These are phyloP conservation scores for Drosophila bunnanda DNA, from an alignment of 2,888 invertebrate species.

Conservation along the genomic window DNA sequence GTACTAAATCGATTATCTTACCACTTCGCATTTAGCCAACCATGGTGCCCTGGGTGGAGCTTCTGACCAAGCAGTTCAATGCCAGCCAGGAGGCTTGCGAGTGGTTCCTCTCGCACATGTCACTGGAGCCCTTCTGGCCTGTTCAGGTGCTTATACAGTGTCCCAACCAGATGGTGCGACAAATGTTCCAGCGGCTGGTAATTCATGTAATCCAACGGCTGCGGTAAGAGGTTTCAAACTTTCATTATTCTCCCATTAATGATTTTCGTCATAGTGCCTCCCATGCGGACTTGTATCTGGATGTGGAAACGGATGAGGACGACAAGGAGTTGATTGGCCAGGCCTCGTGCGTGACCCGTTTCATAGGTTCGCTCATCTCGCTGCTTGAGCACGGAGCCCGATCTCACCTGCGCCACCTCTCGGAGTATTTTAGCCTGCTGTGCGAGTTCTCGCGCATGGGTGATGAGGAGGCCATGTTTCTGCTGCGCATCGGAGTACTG, in stretches of 20 bases:
- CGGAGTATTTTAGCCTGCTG: slow-evolving; percentile 96
- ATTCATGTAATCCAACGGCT: slow-evolving; percentile 97
- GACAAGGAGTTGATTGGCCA: slow-evolving; percentile 87
- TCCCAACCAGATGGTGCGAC: slow-evolving; percentile 97
- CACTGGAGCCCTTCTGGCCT: slow-evolving; percentile 97
- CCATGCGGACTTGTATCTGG: slow-evolving; percentile 87
- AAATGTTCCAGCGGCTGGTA: slow-evolving; percentile 97
- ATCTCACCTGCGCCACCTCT: slow-evolving; percentile 93
- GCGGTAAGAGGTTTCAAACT: slow-evolving; percentile 85
- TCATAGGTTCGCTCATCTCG: slow-evolving; percentile 94
- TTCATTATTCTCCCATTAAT: background rate
- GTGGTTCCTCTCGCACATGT: slow-evolving; percentile 97
- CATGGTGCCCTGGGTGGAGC: slow-evolving; percentile 98
- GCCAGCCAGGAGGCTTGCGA: slow-evolving; percentile 94
- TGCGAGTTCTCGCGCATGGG: slow-evolving; percentile 98
- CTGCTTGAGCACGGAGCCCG: slow-evolving; percentile 95
- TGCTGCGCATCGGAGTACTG: slow-evolving; percentile 94
- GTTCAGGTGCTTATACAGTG: slow-evolving; percentile 97
- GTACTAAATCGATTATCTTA: background rate
- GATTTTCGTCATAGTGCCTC: slow-evolving; percentile 83
- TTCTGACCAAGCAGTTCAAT: slow-evolving; percentile 97
- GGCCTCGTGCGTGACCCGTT: slow-evolving; percentile 95
- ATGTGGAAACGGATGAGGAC: slow-evolving; percentile 85
- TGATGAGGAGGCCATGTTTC: slow-evolving; percentile 95
- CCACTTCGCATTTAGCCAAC: slow-evolving; percentile 88